Evolutionary conservation across 2,113 vertebrate genomes (phyloP).

Genomic region (Spea bombifrons): DNA sequence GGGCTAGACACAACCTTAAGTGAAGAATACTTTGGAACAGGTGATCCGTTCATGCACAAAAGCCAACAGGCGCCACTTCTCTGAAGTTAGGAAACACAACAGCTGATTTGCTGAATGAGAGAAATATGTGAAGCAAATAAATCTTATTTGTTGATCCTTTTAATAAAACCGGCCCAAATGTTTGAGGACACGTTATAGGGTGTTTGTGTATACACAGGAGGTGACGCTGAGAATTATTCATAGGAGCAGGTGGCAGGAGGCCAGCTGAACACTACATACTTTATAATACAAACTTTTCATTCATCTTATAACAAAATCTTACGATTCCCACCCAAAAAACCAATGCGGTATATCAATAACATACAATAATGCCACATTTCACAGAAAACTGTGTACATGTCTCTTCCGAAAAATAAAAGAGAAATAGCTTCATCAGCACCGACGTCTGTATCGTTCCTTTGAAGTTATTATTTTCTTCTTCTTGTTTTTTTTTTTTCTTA

Average conservation of each 20-base stretch:
- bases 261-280: background rate
- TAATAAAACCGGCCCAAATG: background rate
- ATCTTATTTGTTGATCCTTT: too few relatives aligned
- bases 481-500: conserved; percentile 55
- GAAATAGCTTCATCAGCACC: conserved; percentile 58
- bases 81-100: too few relatives aligned
- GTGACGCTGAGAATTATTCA: background rate
- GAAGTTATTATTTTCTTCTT: conserved; percentile 63
- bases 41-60: too few relatives aligned
- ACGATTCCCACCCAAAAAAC: too few relatives aligned
- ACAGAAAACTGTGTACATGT: conserved; percentile 77
- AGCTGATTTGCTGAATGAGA: too few relatives aligned
- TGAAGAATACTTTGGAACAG: too few relatives aligned
- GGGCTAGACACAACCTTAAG: too few relatives aligned
- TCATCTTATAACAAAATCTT: background rate
- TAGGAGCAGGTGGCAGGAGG: background rate
- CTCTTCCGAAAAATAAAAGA: conserved; percentile 68
- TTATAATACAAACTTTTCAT: conserved; percentile 45
- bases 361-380: conserved; percentile 62
- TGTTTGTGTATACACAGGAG: background rate
- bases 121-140: too few relatives aligned
- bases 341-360: conserved; percentile 57
- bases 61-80: too few relatives aligned
- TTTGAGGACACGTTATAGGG: background rate
- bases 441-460: background rate